Percentiles rank a stretch among this genome's conserved stretches.
Evolutionary conservation across 2,888 invertebrate species (phyloP).

Genomic region (Slavum lentiscoides): DNA sequence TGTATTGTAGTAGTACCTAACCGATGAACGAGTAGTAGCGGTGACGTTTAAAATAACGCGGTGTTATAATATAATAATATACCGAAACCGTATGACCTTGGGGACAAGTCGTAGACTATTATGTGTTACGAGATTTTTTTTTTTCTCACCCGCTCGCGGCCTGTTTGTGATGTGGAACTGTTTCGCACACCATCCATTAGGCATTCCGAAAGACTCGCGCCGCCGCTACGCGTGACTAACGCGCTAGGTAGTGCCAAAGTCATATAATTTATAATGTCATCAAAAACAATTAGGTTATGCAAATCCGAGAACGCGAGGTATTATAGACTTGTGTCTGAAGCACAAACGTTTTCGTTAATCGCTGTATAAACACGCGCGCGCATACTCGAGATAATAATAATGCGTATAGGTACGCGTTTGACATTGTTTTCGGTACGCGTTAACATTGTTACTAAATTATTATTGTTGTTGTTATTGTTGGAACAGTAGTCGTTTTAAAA

Average conservation of each 20-base stretch:
- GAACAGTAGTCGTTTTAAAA: not conserved
- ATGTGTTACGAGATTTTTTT: slow-evolving; percentile 38
- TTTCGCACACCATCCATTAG: slow-evolving; percentile 9
- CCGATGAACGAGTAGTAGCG: not conserved
- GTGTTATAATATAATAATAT: not conserved
- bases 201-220: slow-evolving; percentile 24
- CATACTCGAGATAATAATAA: not conserved
- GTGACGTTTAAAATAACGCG: not conserved
- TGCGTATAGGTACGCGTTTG: not conserved
- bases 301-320: slow-evolving; percentile 14
- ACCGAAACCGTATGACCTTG: slow-evolving; percentile 15
- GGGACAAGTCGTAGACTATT: not conserved
- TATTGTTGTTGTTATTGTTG: not conserved
- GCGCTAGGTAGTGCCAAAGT: slow-evolving; percentile 18
- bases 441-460: not conserved
- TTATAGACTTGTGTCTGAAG: no score
- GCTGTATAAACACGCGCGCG: slow-evolving; percentile 14
- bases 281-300: slow-evolving; percentile 47
- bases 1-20: not conserved
- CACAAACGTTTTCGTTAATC: slow-evolving; percentile 32
- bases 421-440: slow-evolving; percentile 21
- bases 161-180: slow-evolving; percentile 8
- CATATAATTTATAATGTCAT: slow-evolving; percentile 35
- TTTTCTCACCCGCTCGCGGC: slow-evolving; percentile 46
- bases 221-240: slow-evolving; percentile 20